Base-by-base conservation (phyloP, 2,888 invertebrate genomes). In the Notodonta dromedarius region DNA sequence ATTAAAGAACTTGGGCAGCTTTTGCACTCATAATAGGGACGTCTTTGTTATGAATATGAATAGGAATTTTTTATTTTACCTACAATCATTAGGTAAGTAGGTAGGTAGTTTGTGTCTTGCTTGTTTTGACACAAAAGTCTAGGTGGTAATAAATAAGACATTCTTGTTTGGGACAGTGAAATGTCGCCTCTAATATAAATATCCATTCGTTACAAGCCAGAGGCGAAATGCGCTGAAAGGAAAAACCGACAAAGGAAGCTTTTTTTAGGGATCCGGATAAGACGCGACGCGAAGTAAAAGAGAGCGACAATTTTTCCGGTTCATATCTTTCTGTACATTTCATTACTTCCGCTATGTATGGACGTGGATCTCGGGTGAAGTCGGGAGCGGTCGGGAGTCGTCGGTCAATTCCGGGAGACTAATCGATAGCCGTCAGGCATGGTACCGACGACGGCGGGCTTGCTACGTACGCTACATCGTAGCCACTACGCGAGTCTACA, bases 301-400 rank as follows among this genome's bases (percentile, higher is more conserved):
- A 89, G 85, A 86, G 86, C 90, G 91, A 88, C 90, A 88, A 88
- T 92, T 93, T 92, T 91, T 93, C 90, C 92, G 91, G 90, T 91
- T 92, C 92, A 92, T 91, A 92, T 91, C 88, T 88, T 87, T 90
- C 86, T 88, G 87, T 91, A 92, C 91, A 91, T 92, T 93, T 91
- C 92, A 91, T 93, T 93, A 90, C 90, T 91, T 92, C 92, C 92
- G 91, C 88, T 87, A 86, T 86, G 87, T 87, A 85, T 90, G 91
- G 86, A 88, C 85, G 84, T 73, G 72, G 79, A 67, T 69, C 67
- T 87, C 84, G 85, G 78, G 66, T n/a, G 63, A 67, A 67, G 62
- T 86, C 88, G 88, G 86, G 69, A 48, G 60, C 60, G 69, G 73
- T 89, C 89, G 91, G 79, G 66, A 67, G 60, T 66, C 69, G 75